phyloP scores from a whole-genome alignment of 2,797 vertebrate species.

The Ataeniobius toweri region DNA sequence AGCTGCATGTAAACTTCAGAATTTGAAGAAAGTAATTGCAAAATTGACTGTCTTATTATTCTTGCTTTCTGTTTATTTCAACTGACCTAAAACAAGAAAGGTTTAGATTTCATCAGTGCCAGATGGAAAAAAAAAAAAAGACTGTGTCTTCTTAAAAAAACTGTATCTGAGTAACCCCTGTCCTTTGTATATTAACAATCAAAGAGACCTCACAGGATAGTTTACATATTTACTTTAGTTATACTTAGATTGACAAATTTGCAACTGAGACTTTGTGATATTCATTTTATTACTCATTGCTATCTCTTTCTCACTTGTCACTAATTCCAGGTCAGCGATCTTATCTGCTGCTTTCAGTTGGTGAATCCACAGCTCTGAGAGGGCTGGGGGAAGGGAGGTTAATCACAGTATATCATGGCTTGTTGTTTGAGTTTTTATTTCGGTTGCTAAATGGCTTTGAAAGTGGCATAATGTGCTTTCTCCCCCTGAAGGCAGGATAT shows the following conservation, averaged over 20 bases:
- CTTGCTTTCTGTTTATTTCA: not conserved
- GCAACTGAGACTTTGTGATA: conserved; percentile 68
- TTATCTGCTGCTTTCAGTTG: conserved; percentile 55
- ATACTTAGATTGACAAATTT: conserved; percentile 61
- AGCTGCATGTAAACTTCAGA: not conserved
- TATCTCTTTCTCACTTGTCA: conserved; percentile 72
- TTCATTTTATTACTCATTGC: conserved; percentile 72
- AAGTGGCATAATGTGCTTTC: conserved; percentile 79
- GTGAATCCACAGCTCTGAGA: conserved; percentile 51
- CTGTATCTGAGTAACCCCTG: conserved; percentile 19
- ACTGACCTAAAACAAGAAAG: not conserved
- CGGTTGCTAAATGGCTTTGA: conserved; percentile 77
- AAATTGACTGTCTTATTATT: not conserved
- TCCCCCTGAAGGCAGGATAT: conserved; percentile 78
- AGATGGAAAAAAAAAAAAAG: not conserved
- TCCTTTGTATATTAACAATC: conserved; percentile 41
- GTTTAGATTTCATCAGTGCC: not conserved
- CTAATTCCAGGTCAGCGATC: conserved; percentile 79
- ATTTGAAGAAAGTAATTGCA: not conserved
- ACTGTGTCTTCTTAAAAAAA: not conserved
- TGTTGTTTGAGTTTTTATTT: conserved; percentile 76
- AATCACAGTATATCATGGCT: conserved; percentile 81
- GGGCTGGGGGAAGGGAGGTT: conserved; percentile 46
- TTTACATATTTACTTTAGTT: conserved; percentile 42
- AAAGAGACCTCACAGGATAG: conserved; percentile 45